These are phyloP conservation scores for Pipistrellus pipistrellus DNA, from an alignment of 2,797 vertebrate genomes.

Conservation along the genomic window DNA sequence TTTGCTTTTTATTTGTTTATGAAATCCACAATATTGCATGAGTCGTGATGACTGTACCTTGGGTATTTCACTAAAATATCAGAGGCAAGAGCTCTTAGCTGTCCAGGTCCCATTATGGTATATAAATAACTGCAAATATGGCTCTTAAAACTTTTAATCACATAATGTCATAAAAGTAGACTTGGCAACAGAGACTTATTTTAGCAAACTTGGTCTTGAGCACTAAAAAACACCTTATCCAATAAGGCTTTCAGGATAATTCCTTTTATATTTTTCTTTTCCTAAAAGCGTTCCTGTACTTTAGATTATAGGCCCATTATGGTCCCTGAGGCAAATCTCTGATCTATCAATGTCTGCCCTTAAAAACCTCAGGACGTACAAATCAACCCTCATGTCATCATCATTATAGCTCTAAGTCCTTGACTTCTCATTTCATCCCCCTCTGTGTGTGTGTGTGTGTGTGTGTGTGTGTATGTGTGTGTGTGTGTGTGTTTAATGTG, in stretches of 20 bases:
- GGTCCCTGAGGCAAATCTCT: background rate
- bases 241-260: background rate
- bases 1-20: constrained; percentile 59
- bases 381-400: constrained; percentile 33
- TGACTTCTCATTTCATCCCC: constrained; percentile 63
- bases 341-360: constrained; percentile 48
- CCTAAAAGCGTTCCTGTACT: constrained; percentile 4
- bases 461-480: background rate
- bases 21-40: constrained; percentile 64
- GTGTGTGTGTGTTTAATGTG: background rate
- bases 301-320: constrained; percentile 24
- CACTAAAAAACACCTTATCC: constrained; percentile 60
- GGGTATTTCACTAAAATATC: constrained; percentile 67
- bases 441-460: background rate
- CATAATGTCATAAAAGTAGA: constrained; percentile 68
- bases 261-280: constrained; percentile 5
- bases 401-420: constrained; percentile 17
- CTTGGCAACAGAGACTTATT: constrained; percentile 50
- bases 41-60: constrained; percentile 66
- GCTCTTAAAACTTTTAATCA: constrained; percentile 80
- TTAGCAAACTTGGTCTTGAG: constrained; percentile 68
- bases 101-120: constrained; percentile 49
- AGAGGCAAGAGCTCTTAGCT: background rate
- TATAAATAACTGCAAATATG: constrained; percentile 70
- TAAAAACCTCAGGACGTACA: constrained; percentile 51